phyloP scores from a whole-genome alignment of 2,113 vertebrate genomes.

The Mustela nigripes region DNA sequence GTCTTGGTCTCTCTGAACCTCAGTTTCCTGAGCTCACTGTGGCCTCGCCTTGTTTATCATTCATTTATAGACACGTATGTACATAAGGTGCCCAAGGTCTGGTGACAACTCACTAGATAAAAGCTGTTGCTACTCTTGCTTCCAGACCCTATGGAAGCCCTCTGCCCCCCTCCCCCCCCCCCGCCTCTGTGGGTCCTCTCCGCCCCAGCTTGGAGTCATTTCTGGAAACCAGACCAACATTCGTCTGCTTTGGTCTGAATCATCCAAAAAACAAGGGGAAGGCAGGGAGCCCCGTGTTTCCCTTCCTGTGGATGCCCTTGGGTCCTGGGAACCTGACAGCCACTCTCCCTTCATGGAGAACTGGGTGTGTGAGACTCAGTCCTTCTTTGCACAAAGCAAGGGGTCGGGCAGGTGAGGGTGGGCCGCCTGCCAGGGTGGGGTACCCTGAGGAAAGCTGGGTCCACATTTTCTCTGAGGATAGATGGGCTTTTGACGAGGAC shows the following conservation, averaged over 20 bases:
- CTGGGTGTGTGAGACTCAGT: not conserved
- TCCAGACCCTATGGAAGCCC: not conserved
- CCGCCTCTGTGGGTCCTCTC: not conserved
- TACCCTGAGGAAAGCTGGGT: too few species aligned
- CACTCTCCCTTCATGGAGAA: not conserved
- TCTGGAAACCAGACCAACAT: not conserved
- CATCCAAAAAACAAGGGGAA: not conserved
- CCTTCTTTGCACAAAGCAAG: too few species aligned
- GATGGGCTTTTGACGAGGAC: too few species aligned
- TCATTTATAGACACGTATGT: too few species aligned
- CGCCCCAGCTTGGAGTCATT: not conserved
- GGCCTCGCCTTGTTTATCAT: not conserved
- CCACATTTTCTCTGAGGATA: not conserved
- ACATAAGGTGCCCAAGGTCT: not conserved
- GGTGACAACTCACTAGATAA: not conserved
- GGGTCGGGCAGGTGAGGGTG: not conserved
- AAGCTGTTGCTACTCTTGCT: not conserved
- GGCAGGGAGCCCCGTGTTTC: not conserved
- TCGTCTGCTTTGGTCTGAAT: not conserved
- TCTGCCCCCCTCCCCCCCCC: not conserved
- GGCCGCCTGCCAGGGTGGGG: fast-evolving
- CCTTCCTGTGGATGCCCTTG: not conserved
- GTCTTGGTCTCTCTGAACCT: not conserved
- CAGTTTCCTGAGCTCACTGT: not conserved
- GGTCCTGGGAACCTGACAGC: not conserved